These are phyloP conservation scores for Drosophila fuyamai DNA, from an alignment of 1,140 invertebrate species.

Conservation along the genomic window DNA sequence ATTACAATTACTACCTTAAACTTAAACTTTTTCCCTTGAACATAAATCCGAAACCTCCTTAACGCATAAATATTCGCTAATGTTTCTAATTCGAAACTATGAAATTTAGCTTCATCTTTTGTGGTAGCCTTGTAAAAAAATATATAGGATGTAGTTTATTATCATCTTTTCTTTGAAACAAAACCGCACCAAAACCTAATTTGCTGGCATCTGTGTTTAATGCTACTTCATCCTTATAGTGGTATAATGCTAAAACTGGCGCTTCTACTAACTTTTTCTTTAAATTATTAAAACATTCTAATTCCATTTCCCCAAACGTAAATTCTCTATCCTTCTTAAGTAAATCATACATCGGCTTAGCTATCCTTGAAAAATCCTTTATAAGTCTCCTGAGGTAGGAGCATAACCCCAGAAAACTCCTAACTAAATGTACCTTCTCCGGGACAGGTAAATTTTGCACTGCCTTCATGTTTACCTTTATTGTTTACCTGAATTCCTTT, in stretches of 20 bases:
- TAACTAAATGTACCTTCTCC: neutral
- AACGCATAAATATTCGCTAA: neutral
- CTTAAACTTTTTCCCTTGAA: neutral
- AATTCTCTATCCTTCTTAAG: conserved; percentile 59
- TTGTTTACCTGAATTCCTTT: neutral
- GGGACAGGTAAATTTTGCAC: neutral
- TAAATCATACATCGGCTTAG: conserved; percentile 61
- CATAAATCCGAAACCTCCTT: neutral
- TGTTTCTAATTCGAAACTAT: neutral
- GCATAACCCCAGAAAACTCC: conserved; percentile 46
- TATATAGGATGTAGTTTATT: neutral
- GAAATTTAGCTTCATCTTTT: conserved; percentile 2
- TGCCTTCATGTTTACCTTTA: neutral
- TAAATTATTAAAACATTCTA: conserved; percentile 53
- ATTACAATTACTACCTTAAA: neutral
- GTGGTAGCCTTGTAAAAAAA: neutral
- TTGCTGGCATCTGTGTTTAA: too few relatives aligned
- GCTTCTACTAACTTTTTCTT: conserved; percentile 41
- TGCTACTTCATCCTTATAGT: conserved; percentile 1
- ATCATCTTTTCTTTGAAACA: conserved; percentile 2
- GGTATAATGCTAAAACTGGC: conserved; percentile 62
- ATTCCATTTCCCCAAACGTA: conserved; percentile 33
- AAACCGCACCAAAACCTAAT: too few relatives aligned
- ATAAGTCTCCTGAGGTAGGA: conserved; percentile 47
- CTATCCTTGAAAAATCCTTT: conserved; percentile 42